Percentiles rank a stretch among this genome's conserved stretches.
These are phyloP conservation scores for Danionella dracula DNA, from an alignment of 2,797 vertebrate genomes.

Conservation along the genomic window DNA sequence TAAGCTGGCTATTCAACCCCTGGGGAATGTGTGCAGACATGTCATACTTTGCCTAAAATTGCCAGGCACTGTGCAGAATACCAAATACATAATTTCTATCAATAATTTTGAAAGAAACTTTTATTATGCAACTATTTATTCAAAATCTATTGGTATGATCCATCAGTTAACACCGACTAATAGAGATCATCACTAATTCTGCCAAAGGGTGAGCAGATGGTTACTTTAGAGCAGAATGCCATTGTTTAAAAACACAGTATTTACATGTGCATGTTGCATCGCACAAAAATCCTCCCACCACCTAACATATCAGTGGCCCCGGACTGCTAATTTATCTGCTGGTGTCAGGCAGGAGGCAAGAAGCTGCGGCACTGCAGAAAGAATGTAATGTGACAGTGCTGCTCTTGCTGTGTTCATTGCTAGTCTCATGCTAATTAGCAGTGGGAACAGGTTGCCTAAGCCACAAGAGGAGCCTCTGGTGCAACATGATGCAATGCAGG, in stretches of 20 bases:
- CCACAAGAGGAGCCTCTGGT: constrained; percentile 24
- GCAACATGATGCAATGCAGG: constrained; percentile 31
- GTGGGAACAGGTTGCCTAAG: constrained; percentile 32
- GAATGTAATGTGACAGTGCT: constrained; percentile 45
- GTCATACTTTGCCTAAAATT: too few relatives aligned
- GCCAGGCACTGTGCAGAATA: too few relatives aligned
- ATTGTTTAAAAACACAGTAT: neutral
- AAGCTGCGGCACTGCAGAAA: constrained; percentile 18
- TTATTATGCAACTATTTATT: too few relatives aligned
- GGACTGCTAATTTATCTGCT: constrained; percentile 57
- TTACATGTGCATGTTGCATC: constrained; percentile 52
- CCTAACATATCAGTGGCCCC: constrained; percentile 48
- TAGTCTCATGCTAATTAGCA: constrained; percentile 67
- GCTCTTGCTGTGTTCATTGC: constrained; percentile 40
- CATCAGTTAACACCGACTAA: too few relatives aligned
- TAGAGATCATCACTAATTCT: too few relatives aligned
- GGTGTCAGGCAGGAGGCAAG: constrained; percentile 60
- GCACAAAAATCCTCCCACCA: constrained; percentile 42
- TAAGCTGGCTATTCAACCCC: too few relatives aligned
- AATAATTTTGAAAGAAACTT: too few relatives aligned
- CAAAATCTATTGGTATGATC: too few relatives aligned
- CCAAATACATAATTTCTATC: too few relatives aligned
- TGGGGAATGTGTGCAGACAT: too few relatives aligned
- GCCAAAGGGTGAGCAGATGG: too few relatives aligned
- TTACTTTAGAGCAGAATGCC: neutral